Conservation (phyloP, 2,113 vertebrate genomes). For the Rhynchomys soricoides region DNA sequence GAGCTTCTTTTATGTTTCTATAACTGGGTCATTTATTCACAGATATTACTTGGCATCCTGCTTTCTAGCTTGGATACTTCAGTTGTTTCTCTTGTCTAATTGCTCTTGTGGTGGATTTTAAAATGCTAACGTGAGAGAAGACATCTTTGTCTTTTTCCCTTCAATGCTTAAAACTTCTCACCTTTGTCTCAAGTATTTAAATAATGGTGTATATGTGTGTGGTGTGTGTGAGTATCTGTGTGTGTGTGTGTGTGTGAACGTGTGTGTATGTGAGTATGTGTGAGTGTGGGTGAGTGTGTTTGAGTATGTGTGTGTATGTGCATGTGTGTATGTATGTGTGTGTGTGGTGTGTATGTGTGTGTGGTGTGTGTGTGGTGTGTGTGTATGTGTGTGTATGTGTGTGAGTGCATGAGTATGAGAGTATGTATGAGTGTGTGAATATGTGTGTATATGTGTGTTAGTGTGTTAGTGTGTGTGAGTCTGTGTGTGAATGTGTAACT, state of each 20-base stretch:
- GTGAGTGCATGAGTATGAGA: no score
- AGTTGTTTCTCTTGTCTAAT: conserved; percentile 42
- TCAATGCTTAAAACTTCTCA: neutral
- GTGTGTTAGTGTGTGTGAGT: no score
- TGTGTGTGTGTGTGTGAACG: neutral
- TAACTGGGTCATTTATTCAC: neutral
- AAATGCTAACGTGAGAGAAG: neutral
- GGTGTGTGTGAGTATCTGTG: neutral
- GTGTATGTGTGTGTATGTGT: no score
- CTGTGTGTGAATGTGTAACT: no score
- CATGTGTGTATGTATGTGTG: no score
- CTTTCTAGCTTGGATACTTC: neutral
- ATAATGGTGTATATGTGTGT: neutral
- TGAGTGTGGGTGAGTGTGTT: no score
- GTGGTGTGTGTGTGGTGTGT: no score
- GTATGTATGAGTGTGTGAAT: no score
- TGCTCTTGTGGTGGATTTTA: neutral
- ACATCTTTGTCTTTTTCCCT: neutral
- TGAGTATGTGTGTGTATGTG: no score
- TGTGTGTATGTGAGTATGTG: no score
- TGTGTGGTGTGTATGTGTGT: no score
- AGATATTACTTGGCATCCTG: neutral
- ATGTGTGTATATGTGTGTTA: no score
- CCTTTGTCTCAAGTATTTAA: neutral
- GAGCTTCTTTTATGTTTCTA: conserved; percentile 12